Evolutionary conservation across 2,888 invertebrate genomes (phyloP), one percentile per base, ranked within the genome.

Genomic region (Drosophila demipolita): DNA sequence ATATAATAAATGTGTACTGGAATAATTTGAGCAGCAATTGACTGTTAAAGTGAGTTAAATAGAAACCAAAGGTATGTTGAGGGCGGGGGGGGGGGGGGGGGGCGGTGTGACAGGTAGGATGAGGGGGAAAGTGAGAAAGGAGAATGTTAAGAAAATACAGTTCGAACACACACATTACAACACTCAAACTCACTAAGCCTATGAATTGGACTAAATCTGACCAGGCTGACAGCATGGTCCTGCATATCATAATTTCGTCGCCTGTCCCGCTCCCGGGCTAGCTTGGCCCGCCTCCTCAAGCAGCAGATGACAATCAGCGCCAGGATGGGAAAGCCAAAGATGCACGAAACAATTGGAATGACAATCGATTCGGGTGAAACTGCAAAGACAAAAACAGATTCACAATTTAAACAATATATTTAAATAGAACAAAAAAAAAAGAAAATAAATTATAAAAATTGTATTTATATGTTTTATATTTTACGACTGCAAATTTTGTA

Each of bases 321-420:
- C 91, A 98, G 93, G 79, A 98, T 94, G 45, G 98, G 98, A 91
- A 98, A 98, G 68, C 97, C 97, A 90, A 98, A 95, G 91, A 98
- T 98, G 93, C 97, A 97, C 65, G 97, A 97, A 59, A 97, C 96
- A 83, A 97, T 97, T 50, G 97, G 97, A 80, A 97, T 96, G 62
- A 97, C 97, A 82, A 97, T 96, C 63, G 97, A 97, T 93, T 97
- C 97, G 60, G 97, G 97, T 57, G 97, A 96, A 79, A 97, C 97
- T 97, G 95, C 33, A 94, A 95, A 35, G 65, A 40, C 32, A 23
- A 26, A 1, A 6, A 9, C n/a, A 17, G 7, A 23, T 29, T 11
- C n/a, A 42, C 32, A 7, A 52, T 32, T 38, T 38, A n/a, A 15
- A 38, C 29, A 29, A 29, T 29, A 29, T 6, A 29, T 29, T 29